A percentile compares a stretch with the other conserved stretches of the same genome.
Conservation (phyloP, 2,888 invertebrate species). For the Linnaemya vulpina region DNA sequence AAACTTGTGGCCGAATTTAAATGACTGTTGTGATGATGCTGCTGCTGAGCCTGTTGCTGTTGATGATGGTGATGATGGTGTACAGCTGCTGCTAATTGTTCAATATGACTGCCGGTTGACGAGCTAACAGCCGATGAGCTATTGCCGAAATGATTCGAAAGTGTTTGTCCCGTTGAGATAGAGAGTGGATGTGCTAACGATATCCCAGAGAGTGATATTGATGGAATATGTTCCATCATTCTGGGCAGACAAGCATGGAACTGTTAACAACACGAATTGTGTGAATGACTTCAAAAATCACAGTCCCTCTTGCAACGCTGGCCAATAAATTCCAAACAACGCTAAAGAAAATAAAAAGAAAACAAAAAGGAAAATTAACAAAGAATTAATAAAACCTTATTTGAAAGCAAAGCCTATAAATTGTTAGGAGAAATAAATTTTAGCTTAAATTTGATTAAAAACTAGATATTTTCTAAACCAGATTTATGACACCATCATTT, state of each 20-base stretch:
- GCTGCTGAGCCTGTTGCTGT: constrained; percentile 77
- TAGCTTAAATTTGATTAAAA: constrained; percentile 10
- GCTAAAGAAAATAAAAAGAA: constrained; percentile 29
- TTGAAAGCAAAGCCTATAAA: not conserved
- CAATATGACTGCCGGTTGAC: constrained; percentile 74
- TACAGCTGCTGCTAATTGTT: constrained; percentile 73
- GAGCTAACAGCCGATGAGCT: constrained; percentile 77
- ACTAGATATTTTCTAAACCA: constrained; percentile 20
- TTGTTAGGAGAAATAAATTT: constrained; percentile 38
- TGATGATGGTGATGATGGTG: constrained; percentile 77
- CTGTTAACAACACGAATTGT: constrained; percentile 53
- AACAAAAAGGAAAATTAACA: constrained; percentile 1
- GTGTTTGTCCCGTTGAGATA: constrained; percentile 78
- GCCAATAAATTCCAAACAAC: constrained; percentile 57
- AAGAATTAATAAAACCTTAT: constrained; percentile 42
- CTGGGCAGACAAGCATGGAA: constrained; percentile 74
- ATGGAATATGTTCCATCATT: constrained; percentile 84
- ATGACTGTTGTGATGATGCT: constrained; percentile 74
- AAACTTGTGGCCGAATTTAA: constrained; percentile 68
- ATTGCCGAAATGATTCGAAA: constrained; percentile 80
- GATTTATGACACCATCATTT: constrained; percentile 44
- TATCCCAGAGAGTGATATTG: constrained; percentile 82
- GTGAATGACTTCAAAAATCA: constrained; percentile 37
- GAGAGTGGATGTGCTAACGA: constrained; percentile 83
- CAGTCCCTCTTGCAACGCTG: constrained; percentile 43